Evolutionary conservation across 2,888 invertebrate species (phyloP), one percentile per base, ranked within the genome.

Genomic region (Sussaba pulchella): DNA sequence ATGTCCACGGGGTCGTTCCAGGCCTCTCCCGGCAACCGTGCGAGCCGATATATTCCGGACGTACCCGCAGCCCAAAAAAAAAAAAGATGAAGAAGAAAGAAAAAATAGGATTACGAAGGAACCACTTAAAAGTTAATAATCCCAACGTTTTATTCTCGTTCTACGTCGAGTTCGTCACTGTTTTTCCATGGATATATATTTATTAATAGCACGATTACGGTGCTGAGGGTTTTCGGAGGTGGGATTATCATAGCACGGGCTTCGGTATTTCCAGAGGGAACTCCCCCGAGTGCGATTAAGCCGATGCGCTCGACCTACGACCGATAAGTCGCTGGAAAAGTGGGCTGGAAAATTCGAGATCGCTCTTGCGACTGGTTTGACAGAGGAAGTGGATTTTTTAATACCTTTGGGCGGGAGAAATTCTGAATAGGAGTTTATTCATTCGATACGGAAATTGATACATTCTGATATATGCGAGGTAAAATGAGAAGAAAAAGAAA

Each of bases 1-100:
- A 19, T 24, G 75, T 59, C 45, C 80, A 80, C 66, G n/a, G n/a
- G n/a, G 36, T 80, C 75, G 61, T 39, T 52, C 47, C 41, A 12
- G 52, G 41, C 45, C 39, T 52, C 47, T 36, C 52, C 57, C 59
- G 41, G 41, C 39, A 50, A 66, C 57, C 41, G 59, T n/a, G 24
- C 66, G 19, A 21, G 59, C 57, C 39, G 21, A 47, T 45, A 57
- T 12, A 17, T 41, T 31, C 26, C 41, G 19, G n/a, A n/a, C 36
- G 43, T 43, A 8, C 64, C 61, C 61, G 17, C 14, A 43, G 19
- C 10, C 31, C 41, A 19, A 36, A 70, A 64, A 72, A 61, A 50
- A 19, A 57, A n/a, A n/a, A n/a, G n/a, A n/a, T n/a, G n/a, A n/a
- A n/a, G n/a, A n/a, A n/a, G n/a, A n/a, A n/a, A n/a, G n/a, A n/a